Evolutionary conservation across 1,140 invertebrate species (phyloP), one percentile per base, ranked within the genome.

Genomic region (Leptinotarsa lineolata): DNA sequence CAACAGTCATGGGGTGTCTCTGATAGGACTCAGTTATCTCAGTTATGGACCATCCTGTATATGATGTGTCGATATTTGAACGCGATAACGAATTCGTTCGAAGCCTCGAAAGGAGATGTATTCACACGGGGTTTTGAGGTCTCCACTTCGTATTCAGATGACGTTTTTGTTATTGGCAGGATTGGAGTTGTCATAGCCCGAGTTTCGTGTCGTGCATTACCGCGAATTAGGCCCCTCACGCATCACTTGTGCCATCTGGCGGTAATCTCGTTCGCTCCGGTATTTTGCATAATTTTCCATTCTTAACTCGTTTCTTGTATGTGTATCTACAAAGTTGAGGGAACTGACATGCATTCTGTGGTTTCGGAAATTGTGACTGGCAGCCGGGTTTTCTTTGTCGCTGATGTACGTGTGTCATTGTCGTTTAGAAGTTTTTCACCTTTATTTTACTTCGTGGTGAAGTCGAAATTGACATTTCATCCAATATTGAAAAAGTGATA

Each of bases 141-240:
- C 48, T 54, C 48, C 48, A 8, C 48, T 54, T 54, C 48, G 48
- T 54, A 54, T 54, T 54, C 48, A 54, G 48, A 54, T 54, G 48
- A 54, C n/a, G 48, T 54, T 54, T 13, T 54, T 18, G n/a, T 54
- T 54, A 54, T 54, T 54, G 48, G 48, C 48, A 54, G 48, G 48
- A 54, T 54, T 54, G 48, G 16, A 54, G 48, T 54, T 54, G 48
- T 54, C 48, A n/a, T 54, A 54, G 48, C 48, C 48, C 15, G 15
- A 54, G 48, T 54, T 54, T 54, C 48, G 16, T 54, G 48, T 54
- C 15, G 48, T 16, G n/a, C 48, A 18, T 54, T 54, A 54, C 48
- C 48, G 48, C 15, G 48, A 54, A 54, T 54, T 54, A 54, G 48
- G 48, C 15, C 48, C 16, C 48, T 54, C n/a, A 54, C 48, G n/a